Evolutionary conservation across 2,113 vertebrate genomes (phyloP).

Genomic region (Canis aureus): DNA sequence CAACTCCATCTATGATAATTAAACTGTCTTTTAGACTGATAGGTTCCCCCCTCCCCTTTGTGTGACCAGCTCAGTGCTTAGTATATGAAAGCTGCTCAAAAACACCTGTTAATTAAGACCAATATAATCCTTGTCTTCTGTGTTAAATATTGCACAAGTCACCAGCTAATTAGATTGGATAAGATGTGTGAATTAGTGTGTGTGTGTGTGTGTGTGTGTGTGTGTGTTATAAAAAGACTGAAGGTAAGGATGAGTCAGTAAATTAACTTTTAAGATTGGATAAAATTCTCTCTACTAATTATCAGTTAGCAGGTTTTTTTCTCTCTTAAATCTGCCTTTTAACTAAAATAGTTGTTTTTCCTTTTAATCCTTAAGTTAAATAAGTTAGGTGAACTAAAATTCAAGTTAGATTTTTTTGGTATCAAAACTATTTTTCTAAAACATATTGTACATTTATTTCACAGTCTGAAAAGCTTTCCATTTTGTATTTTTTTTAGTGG

Average conservation of each 20-base stretch:
- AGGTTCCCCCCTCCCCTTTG: not conserved
- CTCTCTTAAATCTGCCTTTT: not conserved
- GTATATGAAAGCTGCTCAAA: not conserved
- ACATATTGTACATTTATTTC: not conserved
- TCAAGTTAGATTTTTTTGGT: not conserved
- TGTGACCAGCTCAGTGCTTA: not conserved
- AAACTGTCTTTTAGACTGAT: not conserved
- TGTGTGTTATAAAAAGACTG: not conserved
- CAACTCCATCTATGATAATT: not conserved
- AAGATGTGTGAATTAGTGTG: not conserved
- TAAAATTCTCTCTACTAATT: not conserved
- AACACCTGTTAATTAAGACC: not conserved
- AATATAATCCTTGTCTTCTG: not conserved
- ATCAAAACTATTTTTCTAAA: not conserved
- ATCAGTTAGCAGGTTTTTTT: not conserved
- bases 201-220: too few relatives aligned
- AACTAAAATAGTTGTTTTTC: not conserved
- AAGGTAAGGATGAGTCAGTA: not conserved
- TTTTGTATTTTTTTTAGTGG: constrained; percentile 2
- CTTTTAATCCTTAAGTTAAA: not conserved
- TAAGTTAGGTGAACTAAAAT: constrained; percentile 5
- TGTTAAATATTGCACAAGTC: not conserved
- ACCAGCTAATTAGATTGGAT: not conserved
- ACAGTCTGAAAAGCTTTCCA: not conserved
- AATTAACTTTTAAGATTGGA: not conserved